Percentiles rank a stretch among this genome's conserved stretches.
Conservation (phyloP, 2,797 vertebrate species). For the Pempheris klunzingeri region DNA sequence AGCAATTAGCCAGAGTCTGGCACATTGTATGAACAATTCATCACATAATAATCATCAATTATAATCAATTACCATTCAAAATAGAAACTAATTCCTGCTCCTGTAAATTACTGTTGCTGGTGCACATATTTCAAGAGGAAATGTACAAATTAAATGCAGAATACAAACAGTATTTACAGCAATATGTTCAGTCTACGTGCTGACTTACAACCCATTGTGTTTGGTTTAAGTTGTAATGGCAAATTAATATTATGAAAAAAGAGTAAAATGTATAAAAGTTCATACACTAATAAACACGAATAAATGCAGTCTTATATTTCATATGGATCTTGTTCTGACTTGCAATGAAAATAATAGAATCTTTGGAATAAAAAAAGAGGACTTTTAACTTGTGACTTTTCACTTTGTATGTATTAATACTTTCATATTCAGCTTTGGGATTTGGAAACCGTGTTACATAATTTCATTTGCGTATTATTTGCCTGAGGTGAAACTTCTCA, state of each 20-base stretch:
- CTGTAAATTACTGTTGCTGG: not conserved
- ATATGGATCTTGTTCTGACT: no score
- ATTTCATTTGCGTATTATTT: slow-evolving; percentile 9
- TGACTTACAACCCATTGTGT: not conserved
- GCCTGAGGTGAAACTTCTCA: slow-evolving; percentile 24
- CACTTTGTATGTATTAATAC: not conserved
- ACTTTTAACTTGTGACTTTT: not conserved
- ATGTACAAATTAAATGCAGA: no score
- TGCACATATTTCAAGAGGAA: not conserved
- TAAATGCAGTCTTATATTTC: not conserved
- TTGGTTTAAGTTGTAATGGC: slow-evolving; percentile 1
- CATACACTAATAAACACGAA: no score
- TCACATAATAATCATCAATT: no score
- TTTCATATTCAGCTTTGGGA: not conserved
- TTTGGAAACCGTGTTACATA: not conserved
- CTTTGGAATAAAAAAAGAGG: not conserved
- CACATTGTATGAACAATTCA: no score
- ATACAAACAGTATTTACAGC: not conserved
- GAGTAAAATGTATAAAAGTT: no score
- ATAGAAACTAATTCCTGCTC: no score
- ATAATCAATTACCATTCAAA: no score
- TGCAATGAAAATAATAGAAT: not conserved
- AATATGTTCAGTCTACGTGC: not conserved
- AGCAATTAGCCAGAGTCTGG: no score
- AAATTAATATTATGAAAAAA: not conserved